Evolutionary conservation across 1,140 invertebrate genomes (phyloP).

Genomic region (Armadillidium nasatum): DNA sequence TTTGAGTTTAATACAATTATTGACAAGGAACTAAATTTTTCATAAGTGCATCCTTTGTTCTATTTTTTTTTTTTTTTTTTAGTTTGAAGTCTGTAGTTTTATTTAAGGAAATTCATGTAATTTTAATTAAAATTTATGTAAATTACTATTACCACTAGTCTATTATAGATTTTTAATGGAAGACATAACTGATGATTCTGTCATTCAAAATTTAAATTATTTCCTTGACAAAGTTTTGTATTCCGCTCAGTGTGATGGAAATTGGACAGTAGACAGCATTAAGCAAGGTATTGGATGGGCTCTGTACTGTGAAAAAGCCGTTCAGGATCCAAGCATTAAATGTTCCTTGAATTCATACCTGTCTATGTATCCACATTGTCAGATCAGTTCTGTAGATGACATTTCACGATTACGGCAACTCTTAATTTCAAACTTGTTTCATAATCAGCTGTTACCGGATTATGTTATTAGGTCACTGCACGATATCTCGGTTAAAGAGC

Average conservation of each 20-base stretch:
- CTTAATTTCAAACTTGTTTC: not conserved
- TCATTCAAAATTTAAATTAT: conserved; percentile 30
- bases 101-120: too few relatives aligned
- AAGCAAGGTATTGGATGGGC: conserved; percentile 30
- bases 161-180: too few relatives aligned
- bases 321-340: not conserved
- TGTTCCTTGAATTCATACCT: not conserved
- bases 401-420: not conserved
- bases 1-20: too few relatives aligned
- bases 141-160: too few relatives aligned
- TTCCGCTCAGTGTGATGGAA: conserved; percentile 19
- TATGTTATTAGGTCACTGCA: not conserved
- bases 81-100: too few relatives aligned
- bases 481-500: not conserved
- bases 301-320: conserved; percentile 33
- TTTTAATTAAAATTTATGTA: too few relatives aligned
- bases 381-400: not conserved
- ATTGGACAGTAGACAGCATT: conserved; percentile 30
- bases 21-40: too few relatives aligned
- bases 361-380: not conserved
- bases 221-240: conserved; percentile 30
- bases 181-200: conserved; percentile 16
- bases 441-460: not conserved
- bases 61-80: too few relatives aligned
- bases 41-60: too few relatives aligned